Conservation (phyloP, 2,113 vertebrate species). For the Sprattus sprattus region DNA sequence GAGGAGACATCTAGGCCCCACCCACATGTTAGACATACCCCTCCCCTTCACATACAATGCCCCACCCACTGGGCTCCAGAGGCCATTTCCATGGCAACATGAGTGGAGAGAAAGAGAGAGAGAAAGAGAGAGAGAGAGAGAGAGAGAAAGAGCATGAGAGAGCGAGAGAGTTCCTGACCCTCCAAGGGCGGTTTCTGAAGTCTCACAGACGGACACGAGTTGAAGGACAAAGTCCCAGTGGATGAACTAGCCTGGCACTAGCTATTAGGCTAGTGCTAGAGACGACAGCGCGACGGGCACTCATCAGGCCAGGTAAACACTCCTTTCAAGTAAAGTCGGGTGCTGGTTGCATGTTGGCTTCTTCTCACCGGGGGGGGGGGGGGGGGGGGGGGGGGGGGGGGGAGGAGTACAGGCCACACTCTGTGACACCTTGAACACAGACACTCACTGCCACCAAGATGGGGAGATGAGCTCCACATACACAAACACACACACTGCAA, state of each 20-base stretch:
- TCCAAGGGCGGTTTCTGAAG: conserved; percentile 15
- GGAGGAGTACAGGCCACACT: background rate
- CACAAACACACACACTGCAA: background rate
- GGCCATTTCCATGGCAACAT: conserved; percentile 48
- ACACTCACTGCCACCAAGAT: background rate
- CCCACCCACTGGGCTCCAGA: conserved; percentile 27
- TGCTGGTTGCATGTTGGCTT: conserved; percentile 6
- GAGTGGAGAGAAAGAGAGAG: conserved; percentile 20
- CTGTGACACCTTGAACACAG: background rate
- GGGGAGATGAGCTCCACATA: background rate
- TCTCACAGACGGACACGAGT: background rate
- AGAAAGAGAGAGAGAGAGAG: background rate
- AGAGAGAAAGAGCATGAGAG: background rate
- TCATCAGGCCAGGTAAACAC: conserved; percentile 11
- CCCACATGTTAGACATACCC: conserved; percentile 4
- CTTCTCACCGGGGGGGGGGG: background rate
- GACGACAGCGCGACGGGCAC: background rate
- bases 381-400: background rate
- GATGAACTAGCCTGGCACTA: background rate
- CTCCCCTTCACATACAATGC: conserved; percentile 22
- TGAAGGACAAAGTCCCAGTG: background rate
- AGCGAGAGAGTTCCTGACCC: conserved; percentile 1
- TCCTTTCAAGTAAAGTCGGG: conserved; percentile 45
- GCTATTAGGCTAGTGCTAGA: background rate
- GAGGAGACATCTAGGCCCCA: background rate